Evolutionary conservation across 2,888 invertebrate species (phyloP), one percentile per base, ranked within the genome.

Genomic region (Malacosoma neustria): DNA sequence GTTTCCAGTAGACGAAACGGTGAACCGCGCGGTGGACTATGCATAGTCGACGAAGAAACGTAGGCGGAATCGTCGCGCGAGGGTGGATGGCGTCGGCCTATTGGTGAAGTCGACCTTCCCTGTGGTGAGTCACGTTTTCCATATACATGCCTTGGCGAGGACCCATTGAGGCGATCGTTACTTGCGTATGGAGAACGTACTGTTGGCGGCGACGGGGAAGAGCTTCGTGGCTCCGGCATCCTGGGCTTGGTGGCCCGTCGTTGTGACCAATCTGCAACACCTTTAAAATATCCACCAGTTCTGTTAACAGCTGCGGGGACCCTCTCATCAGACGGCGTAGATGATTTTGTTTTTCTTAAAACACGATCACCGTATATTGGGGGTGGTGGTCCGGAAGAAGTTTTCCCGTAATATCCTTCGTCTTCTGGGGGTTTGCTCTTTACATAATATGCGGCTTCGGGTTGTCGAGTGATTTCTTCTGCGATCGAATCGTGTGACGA

Each of bases 201-300:
- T 40, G 81, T 64, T 39, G 87, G 67, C 47, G 87, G 62, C 32
- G 87, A 81, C 5, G 85, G 72, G 34, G 86, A 86, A 1, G 80
- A 69, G 43, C 84, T 86, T 14, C 84, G 64, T 49, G 86, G 86
- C 43, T 84, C 81, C 3, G 85, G 87, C 79, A 85, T 81, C 42
- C 74, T 77, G 4, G 86, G 87, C 36, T 88, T 87, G 36, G 64
- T 77, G 30, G 87, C 87, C 35, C 87, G 87, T 38, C 92, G 86
- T 59, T 92, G 92, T 1, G 91, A 91, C 94, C 94, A 94, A 56
- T 94, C 94, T 36, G 90, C 91, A 38, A 94, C 91, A 13, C 94
- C 94, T 52, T 92, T 91, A 58, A 89, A 91, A 58, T 89, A 91
- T 34, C 90, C 88, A 48, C 74, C 84, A 38, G 71, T 87, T 33